Base-by-base conservation (phyloP, 2,113 vertebrate genomes). In the Geococcyx californianus region DNA sequence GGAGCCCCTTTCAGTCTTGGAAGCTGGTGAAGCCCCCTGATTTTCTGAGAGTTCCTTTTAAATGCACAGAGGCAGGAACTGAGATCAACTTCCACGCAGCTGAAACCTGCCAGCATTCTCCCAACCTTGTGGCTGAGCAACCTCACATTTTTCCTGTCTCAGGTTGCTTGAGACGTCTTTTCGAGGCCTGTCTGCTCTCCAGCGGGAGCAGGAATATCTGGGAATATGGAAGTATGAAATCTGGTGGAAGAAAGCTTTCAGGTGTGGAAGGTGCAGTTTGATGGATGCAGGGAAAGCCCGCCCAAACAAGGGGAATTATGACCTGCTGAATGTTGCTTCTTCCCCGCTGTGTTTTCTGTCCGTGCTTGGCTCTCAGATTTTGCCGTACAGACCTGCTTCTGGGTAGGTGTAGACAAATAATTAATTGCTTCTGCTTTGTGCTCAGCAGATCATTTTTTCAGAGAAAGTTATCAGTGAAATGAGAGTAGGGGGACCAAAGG, bases 301-400 rank as follows among this genome's bases (percentile, higher is more conserved):
- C 84, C 84, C 68, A 42, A 87, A 67, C 5, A 55, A 45, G 28
- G 38, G 68, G 56, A 95, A 67, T 91, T 79, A 63, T 0, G 47
- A 93, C 90, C 84, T 91, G 87, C 38, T 78, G 87, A 49, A 82
- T 87, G 78, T 82, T 51, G 74, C 84, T 49, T 87, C n/a, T 91
- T 68, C 78, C 77, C 52, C 33, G 55, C 82, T 82, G 90, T 42
- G 68, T 59, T 78, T 82, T 84, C 60, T 13, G 52, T 44, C 40
- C 9, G 47, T 14, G 36, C 83, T 88, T 10, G 17, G 44, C 84
- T 72, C 83, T 56, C 40, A 14, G 76, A 47, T 67, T 79, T 70
- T 63, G 26, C 76, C 45, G 6, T 2, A 17, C 77, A 59, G 15
- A 33, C 1, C 76, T 64, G 36, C 68, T 92, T n/a, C 66, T 49